These are phyloP conservation scores for Phoxinus dragarum DNA, from an alignment of 2,797 vertebrate species.

Conservation along the genomic window DNA sequence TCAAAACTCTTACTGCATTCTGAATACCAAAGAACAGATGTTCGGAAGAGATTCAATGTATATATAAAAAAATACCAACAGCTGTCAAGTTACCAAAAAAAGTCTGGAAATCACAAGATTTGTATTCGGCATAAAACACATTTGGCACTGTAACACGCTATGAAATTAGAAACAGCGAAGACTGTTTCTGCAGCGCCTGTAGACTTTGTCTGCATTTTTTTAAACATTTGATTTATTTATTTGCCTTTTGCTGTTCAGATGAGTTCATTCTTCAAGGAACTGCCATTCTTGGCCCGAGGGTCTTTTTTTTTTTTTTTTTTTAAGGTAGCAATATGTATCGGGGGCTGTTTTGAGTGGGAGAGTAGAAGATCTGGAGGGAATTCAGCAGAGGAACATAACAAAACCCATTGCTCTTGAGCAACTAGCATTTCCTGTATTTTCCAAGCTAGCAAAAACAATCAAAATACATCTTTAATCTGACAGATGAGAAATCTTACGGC, in stretches of 20 bases:
- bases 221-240: conserved; percentile 71
- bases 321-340: conserved; percentile 62
- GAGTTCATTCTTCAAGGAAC: conserved; percentile 64
- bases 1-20: conserved; percentile 3
- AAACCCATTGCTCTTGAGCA: conserved; percentile 28
- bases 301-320: conserved; percentile 40
- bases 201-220: conserved; percentile 55
- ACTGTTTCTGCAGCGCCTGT: conserved; percentile 17
- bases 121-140: conserved; percentile 19
- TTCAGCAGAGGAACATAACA: conserved; percentile 33
- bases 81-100: background rate
- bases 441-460: conserved; percentile 20
- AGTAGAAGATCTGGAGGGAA: conserved; percentile 33
- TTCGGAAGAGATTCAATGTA: background rate
- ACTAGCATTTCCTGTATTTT: conserved; percentile 16
- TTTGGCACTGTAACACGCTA: conserved; percentile 14
- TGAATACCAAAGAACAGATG: conserved; percentile 17
- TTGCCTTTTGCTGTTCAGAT: conserved; percentile 65
- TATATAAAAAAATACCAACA: background rate
- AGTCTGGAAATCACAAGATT: background rate
- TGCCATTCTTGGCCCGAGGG: conserved; percentile 63
- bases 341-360: conserved; percentile 49
- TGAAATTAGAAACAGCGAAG: conserved; percentile 37
- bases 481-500: background rate
- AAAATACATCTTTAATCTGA: conserved; percentile 9